Percentiles rank a stretch among this genome's conserved stretches.
Evolutionary conservation across 2,113 vertebrate genomes (phyloP).

Genomic region (Anhinga rufa): DNA sequence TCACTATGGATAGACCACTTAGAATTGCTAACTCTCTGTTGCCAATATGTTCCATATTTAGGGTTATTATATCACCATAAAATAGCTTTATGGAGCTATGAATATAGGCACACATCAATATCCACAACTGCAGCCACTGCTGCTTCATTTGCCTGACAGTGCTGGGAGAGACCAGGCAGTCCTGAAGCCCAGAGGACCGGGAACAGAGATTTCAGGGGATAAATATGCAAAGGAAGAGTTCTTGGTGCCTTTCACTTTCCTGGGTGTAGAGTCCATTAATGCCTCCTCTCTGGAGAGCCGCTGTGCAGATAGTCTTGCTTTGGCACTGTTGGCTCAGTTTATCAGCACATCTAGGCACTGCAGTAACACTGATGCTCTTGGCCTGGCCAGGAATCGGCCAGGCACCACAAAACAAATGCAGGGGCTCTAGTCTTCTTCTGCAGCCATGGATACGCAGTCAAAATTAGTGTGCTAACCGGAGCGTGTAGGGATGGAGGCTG

Average conservation of each 20-base stretch:
- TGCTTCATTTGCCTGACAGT: background rate
- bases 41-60: conserved; percentile 49
- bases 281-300: fast-evolving
- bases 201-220: background rate
- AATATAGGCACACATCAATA: conserved; percentile 24
- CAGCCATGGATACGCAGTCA: background rate
- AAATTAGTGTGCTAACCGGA: fast-evolving
- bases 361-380: background rate
- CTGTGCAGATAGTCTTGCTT: background rate
- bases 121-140: background rate
- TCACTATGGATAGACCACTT: background rate
- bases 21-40: background rate
- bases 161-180: background rate
- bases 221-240: background rate
- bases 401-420: background rate
- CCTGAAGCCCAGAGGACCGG: background rate
- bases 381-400: background rate
- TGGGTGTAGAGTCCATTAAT: background rate
- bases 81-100: conserved; percentile 51
- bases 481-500: background rate
- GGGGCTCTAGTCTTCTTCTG: background rate
- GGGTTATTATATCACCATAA: conserved; percentile 51
- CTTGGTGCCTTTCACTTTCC: background rate
- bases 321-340: background rate
- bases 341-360: background rate